Conservation (phyloP, 2,797 vertebrate genomes). For the Coluber constrictor region DNA sequence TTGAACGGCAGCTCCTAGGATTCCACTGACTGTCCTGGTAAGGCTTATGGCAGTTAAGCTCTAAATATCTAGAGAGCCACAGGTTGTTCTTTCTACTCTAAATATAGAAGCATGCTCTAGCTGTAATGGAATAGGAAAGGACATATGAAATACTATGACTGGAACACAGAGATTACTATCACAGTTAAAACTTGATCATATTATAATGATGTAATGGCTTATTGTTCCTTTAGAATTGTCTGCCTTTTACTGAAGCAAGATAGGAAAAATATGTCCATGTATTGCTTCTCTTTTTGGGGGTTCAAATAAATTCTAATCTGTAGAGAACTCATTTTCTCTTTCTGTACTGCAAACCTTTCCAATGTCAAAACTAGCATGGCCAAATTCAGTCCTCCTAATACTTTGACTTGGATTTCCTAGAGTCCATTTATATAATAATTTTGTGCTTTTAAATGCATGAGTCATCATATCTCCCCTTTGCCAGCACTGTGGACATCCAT, state of each 20-base stretch:
- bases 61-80: neutral
- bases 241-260: neutral
- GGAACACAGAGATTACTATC: neutral
- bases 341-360: neutral
- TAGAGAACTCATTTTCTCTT: neutral
- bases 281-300: neutral
- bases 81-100: neutral
- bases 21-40: neutral
- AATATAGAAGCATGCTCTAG: neutral
- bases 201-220: neutral
- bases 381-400: neutral
- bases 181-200: neutral
- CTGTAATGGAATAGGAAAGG: neutral
- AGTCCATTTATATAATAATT: neutral
- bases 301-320: neutral
- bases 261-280: neutral
- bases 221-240: neutral
- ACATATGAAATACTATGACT: neutral
- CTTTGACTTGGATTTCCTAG: neutral
- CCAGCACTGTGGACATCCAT: neutral
- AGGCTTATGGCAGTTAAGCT: neutral
- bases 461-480: neutral
- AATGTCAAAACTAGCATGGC: neutral
- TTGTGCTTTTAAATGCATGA: neutral
- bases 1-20: neutral